Conservation (phyloP, 1,140 invertebrate species). For the Brachionus koreanus region DNA sequence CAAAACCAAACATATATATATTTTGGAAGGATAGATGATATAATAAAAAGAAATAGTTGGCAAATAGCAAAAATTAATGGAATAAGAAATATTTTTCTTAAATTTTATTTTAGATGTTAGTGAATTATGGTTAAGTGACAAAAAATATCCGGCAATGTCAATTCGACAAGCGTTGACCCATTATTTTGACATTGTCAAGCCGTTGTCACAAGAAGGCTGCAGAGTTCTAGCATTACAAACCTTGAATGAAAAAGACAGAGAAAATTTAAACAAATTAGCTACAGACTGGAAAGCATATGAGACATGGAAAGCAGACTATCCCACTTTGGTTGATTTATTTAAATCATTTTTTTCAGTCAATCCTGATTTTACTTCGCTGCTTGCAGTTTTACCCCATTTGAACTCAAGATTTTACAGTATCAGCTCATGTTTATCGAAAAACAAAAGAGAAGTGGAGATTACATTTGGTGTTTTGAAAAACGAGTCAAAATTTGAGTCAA, state of each 20-base stretch:
- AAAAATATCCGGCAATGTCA: conserved; percentile 73
- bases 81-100: too few species aligned
- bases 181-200: conserved; percentile 86
- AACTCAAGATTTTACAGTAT: conserved; percentile 92
- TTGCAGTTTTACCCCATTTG: conserved; percentile 76
- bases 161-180: conserved; percentile 72
- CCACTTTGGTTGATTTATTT: conserved; percentile 90
- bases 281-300: conserved; percentile 64
- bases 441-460: conserved; percentile 73
- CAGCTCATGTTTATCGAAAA: conserved; percentile 72
- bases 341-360: conserved; percentile 88
- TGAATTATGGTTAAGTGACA: conserved; percentile 78
- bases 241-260: conserved; percentile 69
- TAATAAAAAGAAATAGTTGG: too few species aligned
- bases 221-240: conserved; percentile 76
- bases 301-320: conserved; percentile 81
- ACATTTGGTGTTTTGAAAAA: conserved; percentile 87
- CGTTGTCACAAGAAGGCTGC: conserved; percentile 78
- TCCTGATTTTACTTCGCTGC: conserved; percentile 72
- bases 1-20: too few species aligned
- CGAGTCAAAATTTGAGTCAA: conserved; percentile 67
- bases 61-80: too few species aligned
- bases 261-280: conserved; percentile 67
- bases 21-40: too few species aligned
- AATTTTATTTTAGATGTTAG: conserved; percentile 50